phyloP scores from a whole-genome alignment of 2,113 vertebrate species.

The Picathartes gymnocephalus region DNA sequence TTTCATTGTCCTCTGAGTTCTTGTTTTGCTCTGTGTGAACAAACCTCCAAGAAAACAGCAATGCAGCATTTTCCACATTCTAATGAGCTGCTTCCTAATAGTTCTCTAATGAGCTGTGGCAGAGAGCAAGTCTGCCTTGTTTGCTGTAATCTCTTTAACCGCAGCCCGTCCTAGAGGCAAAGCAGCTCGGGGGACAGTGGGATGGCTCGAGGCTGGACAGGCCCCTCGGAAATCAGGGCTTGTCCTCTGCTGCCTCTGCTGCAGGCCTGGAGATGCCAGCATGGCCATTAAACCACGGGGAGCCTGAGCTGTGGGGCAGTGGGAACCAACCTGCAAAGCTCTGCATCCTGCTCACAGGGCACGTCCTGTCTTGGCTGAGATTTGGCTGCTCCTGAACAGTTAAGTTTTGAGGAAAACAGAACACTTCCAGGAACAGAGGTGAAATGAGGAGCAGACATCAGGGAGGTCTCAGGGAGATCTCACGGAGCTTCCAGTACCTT shows the following conservation, averaged over 20 bases:
- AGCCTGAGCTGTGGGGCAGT: neutral
- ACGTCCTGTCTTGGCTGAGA: neutral
- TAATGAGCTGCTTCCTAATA: constrained; percentile 39
- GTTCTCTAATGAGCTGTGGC: constrained; percentile 38
- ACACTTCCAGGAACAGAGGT: neutral
- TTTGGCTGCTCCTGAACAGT: neutral
- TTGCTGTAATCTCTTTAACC: constrained; percentile 21
- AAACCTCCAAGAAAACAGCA: constrained; percentile 23
- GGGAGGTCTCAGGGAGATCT: neutral
- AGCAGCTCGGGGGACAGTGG: neutral
- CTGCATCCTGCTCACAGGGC: neutral
- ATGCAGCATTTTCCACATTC: constrained; percentile 7
- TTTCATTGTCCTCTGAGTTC: neutral
- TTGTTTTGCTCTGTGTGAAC: neutral
- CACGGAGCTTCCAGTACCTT: neutral
- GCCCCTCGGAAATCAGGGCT: neutral
- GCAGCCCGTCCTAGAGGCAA: neutral
- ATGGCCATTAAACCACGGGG: neutral
- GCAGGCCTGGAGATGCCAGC: neutral
- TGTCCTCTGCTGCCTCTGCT: neutral
- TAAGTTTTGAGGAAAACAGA: neutral
- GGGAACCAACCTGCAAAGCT: neutral
- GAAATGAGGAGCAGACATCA: neutral
- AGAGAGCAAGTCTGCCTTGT: neutral
- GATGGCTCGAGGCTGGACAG: neutral